A percentile compares a stretch with the other conserved stretches of the same genome.
phyloP scores from a whole-genome alignment of 2,797 vertebrate species.

The Sandelia bainsii region DNA sequence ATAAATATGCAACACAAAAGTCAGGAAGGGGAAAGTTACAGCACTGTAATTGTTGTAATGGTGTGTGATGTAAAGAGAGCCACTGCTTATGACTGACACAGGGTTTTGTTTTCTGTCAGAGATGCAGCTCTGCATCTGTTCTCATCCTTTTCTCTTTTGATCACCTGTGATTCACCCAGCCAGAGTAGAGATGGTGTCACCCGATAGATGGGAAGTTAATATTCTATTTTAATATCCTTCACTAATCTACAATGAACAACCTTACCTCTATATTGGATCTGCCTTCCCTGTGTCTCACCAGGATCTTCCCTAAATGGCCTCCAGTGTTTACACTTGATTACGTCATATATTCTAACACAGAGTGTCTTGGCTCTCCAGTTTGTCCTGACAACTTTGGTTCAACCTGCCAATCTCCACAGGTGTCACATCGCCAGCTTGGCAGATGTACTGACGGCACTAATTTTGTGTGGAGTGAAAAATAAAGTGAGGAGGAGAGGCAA shows the following conservation, averaged over 20 bases:
- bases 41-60: neutral
- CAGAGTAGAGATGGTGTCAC: slow-evolving; percentile 45
- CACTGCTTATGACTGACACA: slow-evolving; percentile 37
- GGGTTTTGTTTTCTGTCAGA: slow-evolving; percentile 24
- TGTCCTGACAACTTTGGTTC: slow-evolving; percentile 41
- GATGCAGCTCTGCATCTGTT: slow-evolving; percentile 24
- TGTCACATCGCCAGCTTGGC: slow-evolving; percentile 36
- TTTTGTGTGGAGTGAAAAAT: slow-evolving; percentile 30
- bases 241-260: slow-evolving; percentile 22
- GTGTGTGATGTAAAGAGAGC: slow-evolving; percentile 2
- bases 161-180: slow-evolving; percentile 40
- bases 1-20: no score
- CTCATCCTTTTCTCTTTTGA: slow-evolving; percentile 10
- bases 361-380: slow-evolving; percentile 17
- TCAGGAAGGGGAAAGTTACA: no score
- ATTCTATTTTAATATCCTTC: slow-evolving; percentile 19
- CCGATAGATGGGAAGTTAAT: slow-evolving; percentile 46
- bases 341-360: slow-evolving; percentile 41
- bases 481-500: neutral
- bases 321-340: slow-evolving; percentile 59
- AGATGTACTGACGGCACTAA: slow-evolving; percentile 16
- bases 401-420: slow-evolving; percentile 48
- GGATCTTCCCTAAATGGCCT: slow-evolving; percentile 51
- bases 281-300: slow-evolving; percentile 10
- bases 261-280: neutral